Evolutionary conservation across 2,888 invertebrate species (phyloP).

Genomic region (Poecilobothrus nobilitatus): DNA sequence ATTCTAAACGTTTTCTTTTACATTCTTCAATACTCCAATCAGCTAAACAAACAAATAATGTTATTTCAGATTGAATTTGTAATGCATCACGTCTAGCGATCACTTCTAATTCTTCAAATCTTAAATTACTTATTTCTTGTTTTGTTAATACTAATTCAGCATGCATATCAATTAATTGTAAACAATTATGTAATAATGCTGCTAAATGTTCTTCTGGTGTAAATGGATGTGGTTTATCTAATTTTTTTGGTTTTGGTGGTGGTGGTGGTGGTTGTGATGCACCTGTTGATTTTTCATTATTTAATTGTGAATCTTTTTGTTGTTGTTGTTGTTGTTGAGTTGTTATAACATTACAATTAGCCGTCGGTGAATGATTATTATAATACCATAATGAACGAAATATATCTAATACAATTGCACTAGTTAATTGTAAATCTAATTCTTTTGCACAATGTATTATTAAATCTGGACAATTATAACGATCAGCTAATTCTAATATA

Average conservation of each 20-base stretch:
- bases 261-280: slow-evolving; percentile 5
- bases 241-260: slow-evolving; percentile 10
- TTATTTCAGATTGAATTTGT: slow-evolving; percentile 39
- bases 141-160: slow-evolving; percentile 39
- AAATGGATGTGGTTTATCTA: slow-evolving; percentile 35
- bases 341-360: slow-evolving; percentile 33
- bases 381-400: slow-evolving; percentile 43
- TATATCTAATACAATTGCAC: slow-evolving; percentile 41
- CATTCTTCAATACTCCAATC: slow-evolving; percentile 43
- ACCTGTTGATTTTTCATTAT: no score
- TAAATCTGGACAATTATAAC: slow-evolving; percentile 43
- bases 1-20: slow-evolving; percentile 37
- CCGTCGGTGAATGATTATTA: slow-evolving; percentile 37
- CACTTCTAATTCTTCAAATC: slow-evolving; percentile 43
- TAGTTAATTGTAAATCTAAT: slow-evolving; percentile 40
- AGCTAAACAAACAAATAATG: slow-evolving; percentile 40
- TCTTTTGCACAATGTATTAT: slow-evolving; percentile 43
- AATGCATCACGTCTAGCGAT: slow-evolving; percentile 40
- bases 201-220: slow-evolving; percentile 42
- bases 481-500: slow-evolving; percentile 41
- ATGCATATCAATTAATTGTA: slow-evolving; percentile 44
- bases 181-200: slow-evolving; percentile 39
- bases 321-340: slow-evolving; percentile 25
- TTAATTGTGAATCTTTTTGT: slow-evolving; percentile 17
- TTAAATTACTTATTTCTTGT: slow-evolving; percentile 35